These are phyloP conservation scores for Dasysyrphus tricinctus DNA, from an alignment of 2,888 invertebrate genomes.

Conservation along the genomic window DNA sequence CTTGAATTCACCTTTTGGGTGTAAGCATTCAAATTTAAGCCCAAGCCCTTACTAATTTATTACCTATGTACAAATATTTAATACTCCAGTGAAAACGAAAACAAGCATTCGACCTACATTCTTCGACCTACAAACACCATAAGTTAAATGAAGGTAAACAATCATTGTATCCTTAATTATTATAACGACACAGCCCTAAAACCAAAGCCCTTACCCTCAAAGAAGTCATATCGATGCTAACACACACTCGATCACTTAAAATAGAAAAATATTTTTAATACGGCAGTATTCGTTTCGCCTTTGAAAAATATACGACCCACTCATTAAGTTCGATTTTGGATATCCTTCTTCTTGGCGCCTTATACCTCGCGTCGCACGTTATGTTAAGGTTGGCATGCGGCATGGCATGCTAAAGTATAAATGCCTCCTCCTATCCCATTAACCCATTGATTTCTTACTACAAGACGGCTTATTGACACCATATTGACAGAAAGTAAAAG, in stretches of 20 bases:
- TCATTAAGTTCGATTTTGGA: conserved; percentile 62
- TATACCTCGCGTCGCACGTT: too few species aligned
- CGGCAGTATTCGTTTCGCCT: neutral
- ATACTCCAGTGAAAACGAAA: neutral
- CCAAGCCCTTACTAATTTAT: neutral
- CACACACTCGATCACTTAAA: conserved; percentile 45
- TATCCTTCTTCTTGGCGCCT: conserved; percentile 24
- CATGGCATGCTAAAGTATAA: conserved; percentile 39
- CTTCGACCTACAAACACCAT: conserved; percentile 28
- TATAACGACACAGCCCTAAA: conserved; percentile 34
- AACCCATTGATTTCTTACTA: conserved; percentile 57
- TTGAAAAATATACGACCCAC: conserved; percentile 44
- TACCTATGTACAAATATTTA: too few species aligned
- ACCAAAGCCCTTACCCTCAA: neutral
- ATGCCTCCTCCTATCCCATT: conserved; percentile 13
- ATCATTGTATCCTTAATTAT: conserved; percentile 32
- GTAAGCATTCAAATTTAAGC: neutral
- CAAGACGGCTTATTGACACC: conserved; percentile 80
- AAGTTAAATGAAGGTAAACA: conserved; percentile 16
- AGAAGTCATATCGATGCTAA: conserved; percentile 50
- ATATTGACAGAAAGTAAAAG: conserved; percentile 81
- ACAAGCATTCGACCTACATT: conserved; percentile 54
- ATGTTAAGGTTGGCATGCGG: conserved; percentile 18
- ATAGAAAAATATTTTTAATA: conserved; percentile 48
- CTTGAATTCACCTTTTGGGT: too few species aligned